Evolutionary conservation across 2,888 invertebrate species (phyloP), one percentile per base, ranked within the genome.

Genomic region (Tillus elongatus): DNA sequence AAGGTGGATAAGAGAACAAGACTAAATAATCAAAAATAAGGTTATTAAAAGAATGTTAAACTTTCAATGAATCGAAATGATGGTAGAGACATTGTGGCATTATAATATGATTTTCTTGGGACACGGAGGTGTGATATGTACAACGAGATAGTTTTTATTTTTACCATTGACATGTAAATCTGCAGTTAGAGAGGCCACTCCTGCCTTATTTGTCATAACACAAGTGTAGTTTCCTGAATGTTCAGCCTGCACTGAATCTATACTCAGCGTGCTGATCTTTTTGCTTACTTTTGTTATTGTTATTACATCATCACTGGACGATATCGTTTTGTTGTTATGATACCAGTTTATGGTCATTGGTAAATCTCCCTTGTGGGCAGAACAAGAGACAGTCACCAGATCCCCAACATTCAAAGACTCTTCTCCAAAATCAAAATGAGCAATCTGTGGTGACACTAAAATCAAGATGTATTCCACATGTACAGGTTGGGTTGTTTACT

Each of bases 301-400:
- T 30, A 79, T 66, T 34, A 75, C 72, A 35, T 66, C 68, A 46
- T 69, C 71, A 47, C 68, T 71, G 47, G 53, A 60, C 48, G 70
- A 70, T 10, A 72, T 52, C 24, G 56, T 49, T 42, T 61, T 61
- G 39, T 65, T 69, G 47, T 74, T 69, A 53, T 75, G 73, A 32
- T 70, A 74, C 86, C 87, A 88, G 35, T 71, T 71, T 38, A 89
- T 80, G 46, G 73, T 72, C 37, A 89, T 69, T 4, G 88, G 88
- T 42, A 79, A 40, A 61, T 89, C 88, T 15, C 88, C 86, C 60
- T 82, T 82, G 49, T 72, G 75, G 13, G 81, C 80, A 15, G 77
- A 74, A 61, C 86, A 87, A 28, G 50, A 47, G 1, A 56, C 33
- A 3, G 57, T 54, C 9, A 49, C 48, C 3, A 49, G 43, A 37